Evolutionary conservation across 64 coral and sea anemone genomes (phyloP).

Genomic region (Pachyseris speciosa): DNA sequence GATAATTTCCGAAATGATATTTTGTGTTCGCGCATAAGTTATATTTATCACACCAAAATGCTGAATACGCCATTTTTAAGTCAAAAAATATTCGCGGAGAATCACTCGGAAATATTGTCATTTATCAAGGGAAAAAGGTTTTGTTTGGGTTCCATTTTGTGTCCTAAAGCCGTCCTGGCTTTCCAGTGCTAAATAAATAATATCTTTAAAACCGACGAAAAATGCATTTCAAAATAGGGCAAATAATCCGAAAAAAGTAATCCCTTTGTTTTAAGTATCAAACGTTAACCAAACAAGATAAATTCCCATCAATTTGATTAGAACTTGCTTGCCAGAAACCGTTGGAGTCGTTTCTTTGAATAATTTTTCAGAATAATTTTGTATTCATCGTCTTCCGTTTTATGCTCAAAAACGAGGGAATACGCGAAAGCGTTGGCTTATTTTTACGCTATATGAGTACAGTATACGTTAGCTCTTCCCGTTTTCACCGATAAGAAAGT

Average conservation of each 20-base stretch:
- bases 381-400: not conserved
- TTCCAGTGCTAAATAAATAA: constrained; percentile 75
- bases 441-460: no score
- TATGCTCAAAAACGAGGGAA: not conserved
- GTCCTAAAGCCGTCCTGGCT: not conserved
- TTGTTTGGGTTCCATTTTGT: constrained; percentile 20
- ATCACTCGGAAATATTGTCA: not conserved
- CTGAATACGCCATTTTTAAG: not conserved
- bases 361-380: not conserved
- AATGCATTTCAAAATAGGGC: constrained; percentile 12
- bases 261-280: not conserved
- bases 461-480: no score
- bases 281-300: not conserved
- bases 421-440: no score
- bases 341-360: not conserved
- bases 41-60: not conserved
- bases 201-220: constrained; percentile 27
- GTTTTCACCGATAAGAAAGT: no score
- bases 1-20: not conserved
- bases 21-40: not conserved
- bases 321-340: not conserved
- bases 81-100: not conserved
- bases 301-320: not conserved
- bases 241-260: not conserved
- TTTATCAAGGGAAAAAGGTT: no score